phyloP scores from a whole-genome alignment of 2,113 vertebrate species.

The Sigmodon hispidus region DNA sequence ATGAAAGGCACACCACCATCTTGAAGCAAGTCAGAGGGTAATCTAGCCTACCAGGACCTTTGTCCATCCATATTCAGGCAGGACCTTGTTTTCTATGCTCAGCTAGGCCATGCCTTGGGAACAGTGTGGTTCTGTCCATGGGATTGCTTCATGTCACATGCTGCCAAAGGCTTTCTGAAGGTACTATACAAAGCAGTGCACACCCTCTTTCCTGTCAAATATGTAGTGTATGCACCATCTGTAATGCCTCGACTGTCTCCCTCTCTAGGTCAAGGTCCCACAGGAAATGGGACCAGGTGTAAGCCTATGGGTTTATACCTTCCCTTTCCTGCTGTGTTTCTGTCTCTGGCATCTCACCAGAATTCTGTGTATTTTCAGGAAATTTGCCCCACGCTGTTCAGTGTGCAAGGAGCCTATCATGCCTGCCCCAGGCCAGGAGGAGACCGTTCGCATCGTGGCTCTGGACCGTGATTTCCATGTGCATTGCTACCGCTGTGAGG shows the following conservation, averaged over 20 bases:
- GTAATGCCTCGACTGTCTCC: not conserved
- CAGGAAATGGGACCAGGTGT: not conserved
- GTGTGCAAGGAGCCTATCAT: constrained; percentile 98
- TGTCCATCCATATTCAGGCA: not conserved
- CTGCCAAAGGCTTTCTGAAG: too few relatives aligned
- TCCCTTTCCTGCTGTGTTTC: not conserved
- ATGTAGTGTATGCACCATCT: not conserved
- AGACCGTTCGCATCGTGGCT: constrained; percentile 98
- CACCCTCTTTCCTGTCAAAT: too few relatives aligned
- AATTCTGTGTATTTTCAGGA: constrained; percentile 86
- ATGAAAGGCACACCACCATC: not conserved
- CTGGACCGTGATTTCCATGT: constrained; percentile 98
- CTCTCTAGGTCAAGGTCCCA: not conserved
- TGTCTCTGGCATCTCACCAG: constrained; percentile 12
- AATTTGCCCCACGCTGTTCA: constrained; percentile 97
- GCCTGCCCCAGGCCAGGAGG: constrained; percentile 97
- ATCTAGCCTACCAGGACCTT: not conserved
- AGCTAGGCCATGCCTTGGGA: not conserved
- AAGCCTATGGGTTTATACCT: constrained; percentile 28
- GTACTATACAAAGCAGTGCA: not conserved
- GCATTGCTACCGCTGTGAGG: constrained; percentile 98
- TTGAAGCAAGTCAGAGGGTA: not conserved
- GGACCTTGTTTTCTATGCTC: not conserved
- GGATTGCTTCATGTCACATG: too few relatives aligned
- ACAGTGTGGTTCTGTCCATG: not conserved